Evolutionary conservation across 2,113 vertebrate genomes (phyloP), one percentile per base, ranked within the genome.

Genomic region (Pterophyllum scalare): DNA sequence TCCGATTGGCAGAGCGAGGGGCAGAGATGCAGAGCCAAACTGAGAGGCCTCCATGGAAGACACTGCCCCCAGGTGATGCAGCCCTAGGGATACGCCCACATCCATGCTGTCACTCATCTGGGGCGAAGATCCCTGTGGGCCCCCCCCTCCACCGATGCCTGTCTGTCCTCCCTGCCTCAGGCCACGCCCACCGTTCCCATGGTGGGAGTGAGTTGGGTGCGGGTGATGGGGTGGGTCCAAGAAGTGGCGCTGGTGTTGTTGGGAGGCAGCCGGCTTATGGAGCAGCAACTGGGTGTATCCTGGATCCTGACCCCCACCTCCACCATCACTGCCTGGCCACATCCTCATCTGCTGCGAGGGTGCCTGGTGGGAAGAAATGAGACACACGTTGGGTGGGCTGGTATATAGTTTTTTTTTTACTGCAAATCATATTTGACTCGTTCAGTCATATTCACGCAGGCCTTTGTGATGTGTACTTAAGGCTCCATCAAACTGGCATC

Each of bases 231-330:
- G 95, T 61, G 91, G 88, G 83, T 97, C 85, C 95, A 96, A 94
- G 94, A 96, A 96, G 94, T 96, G 96, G 90, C 95, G 96, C 92
- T 95, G 94, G 94, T 96, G 96, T 91, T 96, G 96, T 90, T 95
- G 94, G 85, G 96, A 96, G 91, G 96, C 96, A 79, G 97, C 96
- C 57, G 97, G 96, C 95, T 97, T 98, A 95, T 98, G 97, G 92
- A 97, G 96, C 93, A 97, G 95, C 94, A 97, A 95, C 93, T 96
- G 96, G 83, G 96, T 96, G 95, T 97, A 96, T 58, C 95, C 91
- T 86, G 94, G 93, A 88, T 96, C 96, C 83, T 95, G 95, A 83
- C 94, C 93, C 88, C 95, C 96, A 91, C 96, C 95, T 83, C 96
- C 96, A 81, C 96, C 95, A 83, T 97, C 97, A 59, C 96, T 97